These are phyloP conservation scores for Pygoscelis adeliae DNA, from an alignment of 2,113 vertebrate species.

Conservation along the genomic window DNA sequence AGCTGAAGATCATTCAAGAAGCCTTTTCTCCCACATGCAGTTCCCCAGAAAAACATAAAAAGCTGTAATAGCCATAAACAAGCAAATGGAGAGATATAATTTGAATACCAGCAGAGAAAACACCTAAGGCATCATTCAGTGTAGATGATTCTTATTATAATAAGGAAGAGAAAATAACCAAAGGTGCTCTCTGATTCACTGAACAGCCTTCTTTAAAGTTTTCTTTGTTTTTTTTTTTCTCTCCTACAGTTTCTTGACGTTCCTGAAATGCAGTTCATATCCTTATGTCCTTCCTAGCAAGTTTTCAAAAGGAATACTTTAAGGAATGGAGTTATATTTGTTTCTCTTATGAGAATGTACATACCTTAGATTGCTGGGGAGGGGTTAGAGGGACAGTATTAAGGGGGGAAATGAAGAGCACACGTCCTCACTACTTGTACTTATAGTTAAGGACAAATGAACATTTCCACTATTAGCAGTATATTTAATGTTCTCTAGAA, in stretches of 20 bases:
- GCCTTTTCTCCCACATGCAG: neutral
- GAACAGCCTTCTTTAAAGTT: neutral
- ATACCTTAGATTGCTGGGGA: neutral
- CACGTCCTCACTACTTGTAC: fast-evolving
- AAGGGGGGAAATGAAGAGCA: neutral
- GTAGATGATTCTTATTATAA: neutral
- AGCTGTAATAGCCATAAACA: neutral
- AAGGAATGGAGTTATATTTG: neutral
- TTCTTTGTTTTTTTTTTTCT: neutral
- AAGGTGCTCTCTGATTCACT: neutral
- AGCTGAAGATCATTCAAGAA: neutral
- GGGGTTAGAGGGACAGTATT: neutral
- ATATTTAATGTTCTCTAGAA: neutral
- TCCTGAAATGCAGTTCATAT: neutral
- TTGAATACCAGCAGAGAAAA: neutral
- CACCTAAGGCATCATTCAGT: neutral
- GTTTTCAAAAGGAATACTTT: neutral
- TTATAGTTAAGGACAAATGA: neutral
- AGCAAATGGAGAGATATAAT: neutral
- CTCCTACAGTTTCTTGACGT: neutral
- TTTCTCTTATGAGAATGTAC: neutral
- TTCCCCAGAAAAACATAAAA: neutral
- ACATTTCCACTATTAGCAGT: neutral
- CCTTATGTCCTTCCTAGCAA: neutral
- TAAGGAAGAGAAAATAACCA: neutral